Base-by-base conservation (phyloP, 2,113 vertebrate species). In the Dicrurus megarhynchus region DNA sequence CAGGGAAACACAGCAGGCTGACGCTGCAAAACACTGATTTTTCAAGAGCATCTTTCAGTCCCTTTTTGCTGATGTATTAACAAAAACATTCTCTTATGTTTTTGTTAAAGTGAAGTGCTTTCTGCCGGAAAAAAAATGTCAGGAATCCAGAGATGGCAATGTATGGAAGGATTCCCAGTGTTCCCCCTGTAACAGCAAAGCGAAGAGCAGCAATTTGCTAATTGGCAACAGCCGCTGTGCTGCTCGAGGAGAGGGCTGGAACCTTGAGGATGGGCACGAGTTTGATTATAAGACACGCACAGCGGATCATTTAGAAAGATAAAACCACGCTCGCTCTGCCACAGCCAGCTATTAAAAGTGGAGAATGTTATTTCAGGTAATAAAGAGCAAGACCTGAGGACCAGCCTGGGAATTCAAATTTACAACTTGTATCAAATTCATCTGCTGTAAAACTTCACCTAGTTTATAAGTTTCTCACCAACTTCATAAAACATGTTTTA, bases 401-500 rank as follows among this genome's bases (percentile, higher is more conserved):
- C 69, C 83, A 63, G 92, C 60, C 87, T 93, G 95, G 94, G 97
- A 97, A 85, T 95, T 94, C 74, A 71, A 84, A 94, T 97, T 98
- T 97, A 98, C 87, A 91, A 28, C 55, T 44, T 85, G 94, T 84
- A 90, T 96, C 95, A 94, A 95, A 90, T 95, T 91, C 82, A 63
- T 61, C 50, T 26, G 83, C 96, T 93, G 76, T 97, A 96, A 97
- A 98, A 96, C 30, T 86, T 95, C 82, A 96, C 95, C 94, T 94
- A 90, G 95, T 95, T 95, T 94, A 94, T 95, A 97, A 94, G 89
- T 79, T 97, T 96, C 95, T 95, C 50, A 33, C 97, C 95, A 97
- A 97, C 97, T 97, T 97, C 97, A 96, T 98, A 98, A 98, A 98
- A 96, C 49, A 94, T 91, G 68, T 95, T 98, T 98, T 97, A 98